Evolutionary conservation across 2,888 invertebrate species (phyloP), one percentile per base, ranked within the genome.

Genomic region (Bibio marci): DNA sequence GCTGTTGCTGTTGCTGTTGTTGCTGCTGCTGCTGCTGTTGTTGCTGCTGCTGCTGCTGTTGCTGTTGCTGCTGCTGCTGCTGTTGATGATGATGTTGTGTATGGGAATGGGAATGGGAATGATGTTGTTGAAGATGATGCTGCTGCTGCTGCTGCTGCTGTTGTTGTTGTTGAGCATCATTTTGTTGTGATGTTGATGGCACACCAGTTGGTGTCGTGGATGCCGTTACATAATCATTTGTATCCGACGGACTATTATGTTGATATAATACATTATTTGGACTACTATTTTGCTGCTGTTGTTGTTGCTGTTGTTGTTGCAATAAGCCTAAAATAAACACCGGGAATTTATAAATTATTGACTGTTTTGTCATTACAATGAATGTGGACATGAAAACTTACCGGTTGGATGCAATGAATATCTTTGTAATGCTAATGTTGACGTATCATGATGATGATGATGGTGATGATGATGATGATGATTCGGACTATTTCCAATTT

Each of bases 91-190:
- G 30, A 15, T 38, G 38, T 6, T 22, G 22, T 6, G 4, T 4
- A 22, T 22, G 22, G 42, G 64, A 61, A 44, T 63, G 59, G 45
- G 49, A 30, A 35, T 63, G 65, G 43, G 64, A 63, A 45, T 57
- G 61, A 44, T 58, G 66, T 48, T 71, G 71, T 46, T 69, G 68
- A 45, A 70, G 67, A 46, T 66, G 64, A 40, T 66, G 67, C 55
- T 66, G 60, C 44, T 62, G 61, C 44, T 63, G 62, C 44, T 42
- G 47, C 15, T 44, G 28, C 25, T 46, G 43, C 15, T 47, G 49
- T 10, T 48, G 48, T 12, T 44, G 48, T 8, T 47, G 47, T 27
- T 47, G 47, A 2, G 46, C 45, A 22, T 22, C 8, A 6, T 4
- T 22, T 12, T 47, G 47, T 3, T 44, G 41, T 3, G 44, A 44